A percentile compares a stretch with the other conserved stretches of the same genome.
Conservation (phyloP, 2,113 vertebrate genomes). For the Petaurus breviceps region DNA sequence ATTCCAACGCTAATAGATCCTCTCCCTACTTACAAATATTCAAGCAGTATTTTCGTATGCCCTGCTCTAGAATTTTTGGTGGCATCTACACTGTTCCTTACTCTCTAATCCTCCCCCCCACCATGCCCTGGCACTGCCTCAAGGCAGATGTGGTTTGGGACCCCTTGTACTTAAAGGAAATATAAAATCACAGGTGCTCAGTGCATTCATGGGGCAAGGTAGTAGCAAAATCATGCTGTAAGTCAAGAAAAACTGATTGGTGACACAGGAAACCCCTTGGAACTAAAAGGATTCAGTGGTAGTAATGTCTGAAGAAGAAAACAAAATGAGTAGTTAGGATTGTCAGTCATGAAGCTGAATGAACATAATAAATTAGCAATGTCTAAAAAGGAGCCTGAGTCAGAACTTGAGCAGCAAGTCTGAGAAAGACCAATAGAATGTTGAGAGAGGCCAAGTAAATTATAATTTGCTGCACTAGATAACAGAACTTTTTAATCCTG, state of each 20-base stretch:
- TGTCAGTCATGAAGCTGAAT: not conserved
- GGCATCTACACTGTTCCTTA: not conserved
- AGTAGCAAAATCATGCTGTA: not conserved
- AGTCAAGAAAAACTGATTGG: not conserved
- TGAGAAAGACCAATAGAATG: not conserved
- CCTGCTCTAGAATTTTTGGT: not conserved
- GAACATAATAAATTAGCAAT: not conserved
- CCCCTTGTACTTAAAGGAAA: not conserved
- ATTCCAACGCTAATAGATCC: not conserved
- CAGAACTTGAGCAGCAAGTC: not conserved
- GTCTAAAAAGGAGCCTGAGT: not conserved
- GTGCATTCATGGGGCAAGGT: not conserved
- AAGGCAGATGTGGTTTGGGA: not conserved
- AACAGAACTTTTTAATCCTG: not conserved
- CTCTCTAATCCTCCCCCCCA: not conserved
- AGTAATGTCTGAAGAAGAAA: not conserved
- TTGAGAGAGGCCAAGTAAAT: not conserved
- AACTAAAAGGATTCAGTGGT: not conserved
- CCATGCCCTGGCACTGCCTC: not conserved
- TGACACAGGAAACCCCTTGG: not conserved
- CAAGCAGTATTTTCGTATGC: not conserved
- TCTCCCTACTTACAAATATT: not conserved
- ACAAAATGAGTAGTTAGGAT: not conserved
- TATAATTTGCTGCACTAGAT: not conserved
- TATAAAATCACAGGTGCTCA: not conserved